These are phyloP conservation scores for Diadophis punctatus DNA, from an alignment of 2,113 vertebrate species.

Conservation along the genomic window DNA sequence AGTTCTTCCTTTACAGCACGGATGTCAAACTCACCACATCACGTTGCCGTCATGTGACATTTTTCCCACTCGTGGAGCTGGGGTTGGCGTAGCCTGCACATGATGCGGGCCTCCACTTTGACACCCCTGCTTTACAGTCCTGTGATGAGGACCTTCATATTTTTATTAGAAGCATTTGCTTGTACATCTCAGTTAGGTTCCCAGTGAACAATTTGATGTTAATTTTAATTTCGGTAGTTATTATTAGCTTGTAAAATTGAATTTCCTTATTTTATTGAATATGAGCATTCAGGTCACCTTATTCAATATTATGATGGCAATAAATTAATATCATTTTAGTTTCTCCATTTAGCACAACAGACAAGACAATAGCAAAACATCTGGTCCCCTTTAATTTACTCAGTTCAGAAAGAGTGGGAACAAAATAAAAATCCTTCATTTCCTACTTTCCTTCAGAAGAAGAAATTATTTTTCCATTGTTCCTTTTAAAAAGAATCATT, in stretches of 20 bases:
- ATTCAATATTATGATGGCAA: background rate
- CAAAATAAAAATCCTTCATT: background rate
- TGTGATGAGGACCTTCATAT: background rate
- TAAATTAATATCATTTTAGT: background rate
- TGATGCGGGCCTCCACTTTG: too few species aligned
- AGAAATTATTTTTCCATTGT: background rate
- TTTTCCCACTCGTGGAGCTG: too few species aligned
- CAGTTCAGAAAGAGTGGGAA: background rate
- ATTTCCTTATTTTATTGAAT: background rate
- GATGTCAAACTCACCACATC: too few species aligned
- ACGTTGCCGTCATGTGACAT: too few species aligned
- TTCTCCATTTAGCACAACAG: background rate
- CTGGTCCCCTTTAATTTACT: background rate
- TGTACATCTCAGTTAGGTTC: background rate
- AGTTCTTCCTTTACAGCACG: background rate
- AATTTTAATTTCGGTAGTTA: background rate
- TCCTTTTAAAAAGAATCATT: background rate
- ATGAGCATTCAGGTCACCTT: background rate
- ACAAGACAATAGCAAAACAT: background rate
- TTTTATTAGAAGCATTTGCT: background rate
- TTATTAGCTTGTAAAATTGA: background rate
- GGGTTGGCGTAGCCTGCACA: too few species aligned
- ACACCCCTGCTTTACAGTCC: background rate
- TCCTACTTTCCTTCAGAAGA: background rate
- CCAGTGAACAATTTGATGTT: background rate